These are phyloP conservation scores for Neosalanx taihuensis DNA, from an alignment of 2,797 vertebrate species.

Conservation along the genomic window DNA sequence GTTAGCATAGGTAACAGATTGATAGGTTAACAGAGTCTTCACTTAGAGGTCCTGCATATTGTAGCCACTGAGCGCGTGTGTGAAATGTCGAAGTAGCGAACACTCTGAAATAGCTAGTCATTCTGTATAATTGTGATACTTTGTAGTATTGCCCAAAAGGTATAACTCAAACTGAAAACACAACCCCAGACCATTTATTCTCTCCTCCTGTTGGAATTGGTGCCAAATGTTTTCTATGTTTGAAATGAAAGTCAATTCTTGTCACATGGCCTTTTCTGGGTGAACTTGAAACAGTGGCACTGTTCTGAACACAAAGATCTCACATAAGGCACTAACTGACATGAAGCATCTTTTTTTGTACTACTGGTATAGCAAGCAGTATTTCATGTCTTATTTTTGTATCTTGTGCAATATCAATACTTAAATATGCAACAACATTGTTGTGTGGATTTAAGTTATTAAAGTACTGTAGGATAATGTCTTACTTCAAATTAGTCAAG, in stretches of 20 bases:
- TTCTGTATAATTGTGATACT: slow-evolving; percentile 39
- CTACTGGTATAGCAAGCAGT: slow-evolving; percentile 78
- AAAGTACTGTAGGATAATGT: slow-evolving; percentile 50
- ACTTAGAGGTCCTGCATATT: slow-evolving; percentile 19
- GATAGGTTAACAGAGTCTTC: slow-evolving; percentile 10
- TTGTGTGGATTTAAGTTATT: slow-evolving; percentile 60
- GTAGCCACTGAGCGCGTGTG: slow-evolving; percentile 38
- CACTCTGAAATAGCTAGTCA: slow-evolving; percentile 57
- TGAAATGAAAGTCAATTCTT: slow-evolving; percentile 50
- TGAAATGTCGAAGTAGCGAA: slow-evolving; percentile 51
- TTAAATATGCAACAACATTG: slow-evolving; percentile 83
- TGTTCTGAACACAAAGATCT: slow-evolving; percentile 74
- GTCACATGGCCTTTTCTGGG: slow-evolving; percentile 78
- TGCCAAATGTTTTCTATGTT: slow-evolving; percentile 69
- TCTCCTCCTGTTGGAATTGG: slow-evolving; percentile 40
- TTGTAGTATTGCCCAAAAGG: slow-evolving; percentile 43
- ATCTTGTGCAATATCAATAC: slow-evolving; percentile 90
- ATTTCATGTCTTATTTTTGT: slow-evolving; percentile 89
- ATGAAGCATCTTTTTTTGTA: slow-evolving; percentile 74
- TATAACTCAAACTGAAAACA: slow-evolving; percentile 39
- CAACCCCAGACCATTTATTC: slow-evolving; percentile 35
- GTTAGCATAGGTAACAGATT: slow-evolving; percentile 16
- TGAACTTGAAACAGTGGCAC: slow-evolving; percentile 76
- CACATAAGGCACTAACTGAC: slow-evolving; percentile 56
- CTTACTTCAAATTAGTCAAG: slow-evolving; percentile 57